Evolutionary conservation across 2,888 invertebrate genomes (phyloP).

Genomic region (Hyles lineata): DNA sequence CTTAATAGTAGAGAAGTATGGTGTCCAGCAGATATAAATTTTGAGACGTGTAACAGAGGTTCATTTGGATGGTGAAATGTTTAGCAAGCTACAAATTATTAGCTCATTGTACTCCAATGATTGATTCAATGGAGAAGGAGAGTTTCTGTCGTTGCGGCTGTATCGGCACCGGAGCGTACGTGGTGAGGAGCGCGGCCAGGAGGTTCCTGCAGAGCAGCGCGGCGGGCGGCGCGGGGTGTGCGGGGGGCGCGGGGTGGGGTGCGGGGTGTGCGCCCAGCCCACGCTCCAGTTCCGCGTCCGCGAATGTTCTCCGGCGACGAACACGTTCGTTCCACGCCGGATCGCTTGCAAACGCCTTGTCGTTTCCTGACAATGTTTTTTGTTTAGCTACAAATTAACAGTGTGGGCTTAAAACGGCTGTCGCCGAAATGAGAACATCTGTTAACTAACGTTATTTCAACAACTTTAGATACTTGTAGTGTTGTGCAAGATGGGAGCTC

Average conservation of each 20-base stretch:
- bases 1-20: too few species aligned
- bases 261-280: constrained; percentile 47
- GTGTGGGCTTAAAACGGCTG: too few species aligned
- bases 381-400: too few species aligned
- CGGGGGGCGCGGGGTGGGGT: constrained; percentile 11
- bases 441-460: too few species aligned
- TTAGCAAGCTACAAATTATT: background rate
- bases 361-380: constrained; percentile 50
- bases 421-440: too few species aligned
- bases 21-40: too few species aligned
- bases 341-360: constrained; percentile 59
- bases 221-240: constrained; percentile 51
- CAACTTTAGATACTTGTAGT: too few species aligned
- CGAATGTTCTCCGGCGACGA: constrained; percentile 85
- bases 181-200: constrained; percentile 72
- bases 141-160: constrained; percentile 71
- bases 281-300: constrained; percentile 89
- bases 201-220: constrained; percentile 81
- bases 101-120: constrained; percentile 85
- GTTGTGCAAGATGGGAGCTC: too few species aligned
- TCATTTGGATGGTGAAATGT: background rate
- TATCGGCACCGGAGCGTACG: constrained; percentile 64
- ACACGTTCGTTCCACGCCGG: constrained; percentile 83
- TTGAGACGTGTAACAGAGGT: too few species aligned
- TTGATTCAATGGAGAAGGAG: constrained; percentile 89